Evolutionary conservation across 1,140 invertebrate genomes (phyloP).

Genomic region (Ooceraea biroi): DNA sequence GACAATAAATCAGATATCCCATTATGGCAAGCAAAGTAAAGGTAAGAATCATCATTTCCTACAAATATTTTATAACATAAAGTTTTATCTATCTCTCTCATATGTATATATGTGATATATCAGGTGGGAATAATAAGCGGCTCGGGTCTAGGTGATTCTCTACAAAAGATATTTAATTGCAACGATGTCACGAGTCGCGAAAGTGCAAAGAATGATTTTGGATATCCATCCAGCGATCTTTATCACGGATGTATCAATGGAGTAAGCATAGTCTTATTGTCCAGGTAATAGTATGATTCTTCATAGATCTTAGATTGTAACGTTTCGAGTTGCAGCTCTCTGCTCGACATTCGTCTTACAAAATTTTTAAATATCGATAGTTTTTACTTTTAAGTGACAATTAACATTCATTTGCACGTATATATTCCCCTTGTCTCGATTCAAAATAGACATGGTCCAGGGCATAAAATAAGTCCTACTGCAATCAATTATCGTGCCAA

Average conservation of each 20-base stretch:
- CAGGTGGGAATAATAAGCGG: constrained; percentile 98
- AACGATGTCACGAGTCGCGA: constrained; percentile 85
- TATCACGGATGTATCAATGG: constrained; percentile 92
- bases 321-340: not conserved
- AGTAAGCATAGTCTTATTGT: constrained; percentile 93
- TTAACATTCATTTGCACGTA: not conserved
- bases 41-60: not conserved
- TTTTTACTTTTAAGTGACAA: not conserved
- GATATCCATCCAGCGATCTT: constrained; percentile 92
- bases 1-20: not conserved
- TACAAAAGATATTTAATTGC: constrained; percentile 90
- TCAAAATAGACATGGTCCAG: constrained; percentile 92
- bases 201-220: constrained; percentile 91
- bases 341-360: not conserved
- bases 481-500: constrained; percentile 98
- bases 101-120: constrained; percentile 11
- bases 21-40: constrained; percentile 27
- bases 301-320: not conserved
- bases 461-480: constrained; percentile 93
- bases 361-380: not conserved
- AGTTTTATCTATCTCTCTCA: not conserved
- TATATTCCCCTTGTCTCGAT: not conserved
- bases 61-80: not conserved
- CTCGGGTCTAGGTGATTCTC: constrained; percentile 95
- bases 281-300: constrained; percentile 88